Evolutionary conservation across 2,113 vertebrate species (phyloP), one percentile per base, ranked within the genome.

Genomic region (Dissostichus mawsoni): DNA sequence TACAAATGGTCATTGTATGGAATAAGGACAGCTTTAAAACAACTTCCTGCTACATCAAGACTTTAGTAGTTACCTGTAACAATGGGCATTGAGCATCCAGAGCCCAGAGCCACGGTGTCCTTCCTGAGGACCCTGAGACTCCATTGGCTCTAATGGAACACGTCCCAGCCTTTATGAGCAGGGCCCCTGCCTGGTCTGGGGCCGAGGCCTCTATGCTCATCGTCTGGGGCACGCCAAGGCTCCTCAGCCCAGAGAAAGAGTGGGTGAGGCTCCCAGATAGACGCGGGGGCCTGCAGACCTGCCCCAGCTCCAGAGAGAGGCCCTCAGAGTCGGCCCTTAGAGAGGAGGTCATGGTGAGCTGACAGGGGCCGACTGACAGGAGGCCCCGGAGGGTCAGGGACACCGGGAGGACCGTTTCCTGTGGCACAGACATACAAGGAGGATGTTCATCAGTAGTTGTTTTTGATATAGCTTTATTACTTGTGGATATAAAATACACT

Each of bases 201-300:
- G 86, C 77, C 47, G 81, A 88, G 1, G 93, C 80, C 25, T 90
- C 50, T 8, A 96, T 0, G 12, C 77, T 85, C 83, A 92, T 92
- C 44, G 82, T 81, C 5, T 50, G 71, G 11, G 96, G 95, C 41
- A 96, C 73, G 57, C 96, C 95, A 8, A 80, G 78, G 55, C 65
- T 85, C 17, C 52, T 88, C 50, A 96, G 88, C 61, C 78, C 82
- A 7, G 53, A 57, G 50, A 96, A 57, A 1, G 95, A 94, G 83
- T 96, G 95, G 14, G 58, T 90, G 50, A 97, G 82, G 8, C 36
- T 56, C 13, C 95, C 95, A 13, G 78, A 92, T 29, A 96, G 69
- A 0, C 44, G 89, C 8, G 69, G 66, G 0, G 90, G 88, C 16
- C 90, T 62, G 3, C 94, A 96, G 81, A 90, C 87, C n/a, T 81